A percentile compares a stretch with the other conserved stretches of the same genome.
These are phyloP conservation scores for Leptinotarsa juncta DNA, from an alignment of 2,888 invertebrate genomes.

Conservation along the genomic window DNA sequence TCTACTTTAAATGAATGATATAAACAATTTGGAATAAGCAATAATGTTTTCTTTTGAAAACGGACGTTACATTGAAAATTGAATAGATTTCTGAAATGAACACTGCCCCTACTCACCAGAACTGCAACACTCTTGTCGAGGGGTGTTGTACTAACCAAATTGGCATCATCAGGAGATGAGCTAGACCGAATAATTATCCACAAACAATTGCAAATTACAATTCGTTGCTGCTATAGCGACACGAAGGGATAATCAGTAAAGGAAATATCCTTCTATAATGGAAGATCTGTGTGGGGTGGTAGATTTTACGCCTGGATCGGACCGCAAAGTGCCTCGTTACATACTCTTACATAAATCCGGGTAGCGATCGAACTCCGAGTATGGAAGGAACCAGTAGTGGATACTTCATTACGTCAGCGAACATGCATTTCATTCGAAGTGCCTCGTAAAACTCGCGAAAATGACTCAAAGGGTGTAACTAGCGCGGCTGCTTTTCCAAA, in stretches of 20 bases:
- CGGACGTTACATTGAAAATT: too few relatives aligned
- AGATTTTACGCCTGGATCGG: conserved; percentile 30
- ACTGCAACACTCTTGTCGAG: too few relatives aligned
- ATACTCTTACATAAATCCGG: conserved; percentile 37
- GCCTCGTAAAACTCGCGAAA: conserved; percentile 30
- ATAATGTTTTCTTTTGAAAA: too few relatives aligned
- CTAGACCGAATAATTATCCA: too few relatives aligned
- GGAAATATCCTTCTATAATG: conserved; percentile 60
- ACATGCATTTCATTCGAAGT: conserved; percentile 32
- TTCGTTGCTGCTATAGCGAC: too few relatives aligned
- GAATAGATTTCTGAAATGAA: too few relatives aligned
- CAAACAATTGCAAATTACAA: too few relatives aligned
- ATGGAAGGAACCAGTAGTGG: conserved; percentile 25
- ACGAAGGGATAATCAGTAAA: conserved; percentile 54
- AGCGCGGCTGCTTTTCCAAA: not conserved
- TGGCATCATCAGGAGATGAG: too few relatives aligned
- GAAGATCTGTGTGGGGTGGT: conserved; percentile 55
- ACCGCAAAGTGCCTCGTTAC: conserved; percentile 38
- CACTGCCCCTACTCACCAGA: too few relatives aligned
- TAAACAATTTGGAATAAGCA: too few relatives aligned
- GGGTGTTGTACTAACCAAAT: too few relatives aligned
- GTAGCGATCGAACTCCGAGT: conserved; percentile 30
- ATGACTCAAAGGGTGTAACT: conserved; percentile 4
- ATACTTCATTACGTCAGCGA: conserved; percentile 36
- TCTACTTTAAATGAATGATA: too few relatives aligned